phyloP scores from a whole-genome alignment of 2,113 vertebrate species.

The Zapornia atra region DNA sequence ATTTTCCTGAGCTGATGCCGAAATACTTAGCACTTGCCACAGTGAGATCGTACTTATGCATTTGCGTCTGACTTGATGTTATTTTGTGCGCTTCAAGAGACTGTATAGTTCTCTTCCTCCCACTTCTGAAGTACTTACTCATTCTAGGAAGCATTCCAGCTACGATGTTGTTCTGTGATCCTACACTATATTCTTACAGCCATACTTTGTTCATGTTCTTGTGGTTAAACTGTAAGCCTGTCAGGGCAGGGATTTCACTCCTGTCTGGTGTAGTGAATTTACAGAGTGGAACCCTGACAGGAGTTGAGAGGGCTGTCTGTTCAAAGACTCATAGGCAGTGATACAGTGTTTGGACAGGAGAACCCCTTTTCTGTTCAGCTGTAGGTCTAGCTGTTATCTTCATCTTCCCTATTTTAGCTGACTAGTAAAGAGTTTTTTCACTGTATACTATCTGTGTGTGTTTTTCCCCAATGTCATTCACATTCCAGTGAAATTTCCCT shows the following conservation, averaged over 20 bases:
- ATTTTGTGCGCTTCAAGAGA: slow-evolving; percentile 50
- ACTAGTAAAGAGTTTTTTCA: background rate
- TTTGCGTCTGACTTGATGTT: slow-evolving; percentile 55
- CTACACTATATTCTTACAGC: slow-evolving; percentile 23
- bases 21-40: slow-evolving; percentile 27
- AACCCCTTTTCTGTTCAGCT: background rate
- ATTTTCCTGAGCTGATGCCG: slow-evolving; percentile 23
- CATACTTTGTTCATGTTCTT: slow-evolving; percentile 30
- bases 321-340: background rate
- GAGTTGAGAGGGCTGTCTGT: background rate
- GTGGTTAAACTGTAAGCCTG: slow-evolving; percentile 50
- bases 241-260: slow-evolving; percentile 30
- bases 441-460: background rate
- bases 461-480: slow-evolving; percentile 34
- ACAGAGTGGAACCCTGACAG: background rate
- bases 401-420: background rate
- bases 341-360: background rate
- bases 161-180: slow-evolving; percentile 42
- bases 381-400: background rate
- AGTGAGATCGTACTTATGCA: background rate
- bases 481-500: slow-evolving; percentile 44
- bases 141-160: slow-evolving; percentile 60
- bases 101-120: slow-evolving; percentile 55
- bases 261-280: background rate
- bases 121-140: slow-evolving; percentile 60